Conservation (phyloP, 1,140 invertebrate species). For the Caenorhabditis briggsae region DNA sequence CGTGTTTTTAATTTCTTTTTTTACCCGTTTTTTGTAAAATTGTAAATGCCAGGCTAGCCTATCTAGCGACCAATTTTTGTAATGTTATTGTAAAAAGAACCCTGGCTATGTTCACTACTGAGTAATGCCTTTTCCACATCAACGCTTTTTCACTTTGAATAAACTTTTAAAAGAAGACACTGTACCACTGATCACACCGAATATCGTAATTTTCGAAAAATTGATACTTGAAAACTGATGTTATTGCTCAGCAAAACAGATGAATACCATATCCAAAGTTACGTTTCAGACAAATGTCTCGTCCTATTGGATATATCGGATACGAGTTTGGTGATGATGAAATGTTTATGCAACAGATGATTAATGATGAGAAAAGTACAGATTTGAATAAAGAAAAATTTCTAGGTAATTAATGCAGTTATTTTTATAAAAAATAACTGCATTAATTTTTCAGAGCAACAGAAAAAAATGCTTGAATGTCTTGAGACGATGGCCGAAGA, state of each 20-base stretch:
- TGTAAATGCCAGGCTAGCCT: not conserved
- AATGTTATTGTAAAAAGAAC: constrained; percentile 2
- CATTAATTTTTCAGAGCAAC: not conserved
- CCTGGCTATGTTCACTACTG: not conserved
- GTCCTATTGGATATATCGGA: not conserved
- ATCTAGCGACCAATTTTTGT: not conserved
- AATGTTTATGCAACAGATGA: constrained; percentile 23
- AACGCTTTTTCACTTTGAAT: too few species aligned
- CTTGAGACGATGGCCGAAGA: constrained; percentile 15
- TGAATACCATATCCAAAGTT: too few species aligned
- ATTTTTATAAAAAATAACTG: not conserved
- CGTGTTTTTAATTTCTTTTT: not conserved
- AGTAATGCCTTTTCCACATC: not conserved
- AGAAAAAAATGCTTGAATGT: constrained; percentile 33
- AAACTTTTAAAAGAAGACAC: not conserved
- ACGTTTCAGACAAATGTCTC: not conserved
- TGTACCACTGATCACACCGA: too few species aligned
- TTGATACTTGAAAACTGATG: too few species aligned
- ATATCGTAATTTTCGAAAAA: too few species aligned
- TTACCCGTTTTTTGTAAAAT: constrained; percentile 23
- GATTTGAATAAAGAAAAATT: not conserved
- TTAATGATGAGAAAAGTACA: constrained; percentile 4
- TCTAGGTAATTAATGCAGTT: not conserved
- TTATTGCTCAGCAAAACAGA: too few species aligned
- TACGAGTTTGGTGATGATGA: constrained; percentile 45